Percentiles rank a stretch among this genome's conserved stretches.
phyloP scores from a whole-genome alignment of 2,797 vertebrate genomes.

The Phataginus tricuspis region DNA sequence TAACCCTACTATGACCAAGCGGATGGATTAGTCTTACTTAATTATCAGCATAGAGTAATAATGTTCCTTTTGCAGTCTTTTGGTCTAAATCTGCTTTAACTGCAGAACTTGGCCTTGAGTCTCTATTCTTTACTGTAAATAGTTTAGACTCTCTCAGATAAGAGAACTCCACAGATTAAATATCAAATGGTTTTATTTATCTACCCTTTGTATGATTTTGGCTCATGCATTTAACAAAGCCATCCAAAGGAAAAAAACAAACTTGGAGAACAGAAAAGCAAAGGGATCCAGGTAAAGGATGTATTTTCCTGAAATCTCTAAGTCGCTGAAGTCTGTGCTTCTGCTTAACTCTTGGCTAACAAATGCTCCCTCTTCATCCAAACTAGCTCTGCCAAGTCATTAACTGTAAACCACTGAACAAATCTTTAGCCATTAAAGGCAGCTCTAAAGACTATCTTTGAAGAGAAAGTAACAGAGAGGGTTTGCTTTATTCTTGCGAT shows the following conservation, averaged over 20 bases:
- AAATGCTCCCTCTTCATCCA: conserved; percentile 1
- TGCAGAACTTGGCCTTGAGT: neutral
- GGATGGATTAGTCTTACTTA: neutral
- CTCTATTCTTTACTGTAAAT: neutral
- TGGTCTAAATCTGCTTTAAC: neutral
- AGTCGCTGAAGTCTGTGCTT: conserved; percentile 46
- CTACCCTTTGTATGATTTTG: neutral
- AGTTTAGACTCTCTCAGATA: neutral
- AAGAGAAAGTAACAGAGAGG: conserved; percentile 31
- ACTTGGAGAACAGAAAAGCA: conserved; percentile 26
- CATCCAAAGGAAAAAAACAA: neutral
- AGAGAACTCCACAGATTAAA: conserved; percentile 18
- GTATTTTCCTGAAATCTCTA: conserved; percentile 47
- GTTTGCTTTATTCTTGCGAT: conserved; percentile 50
- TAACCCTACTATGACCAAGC: neutral
- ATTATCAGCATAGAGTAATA: neutral
- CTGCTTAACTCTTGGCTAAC: conserved; percentile 47
- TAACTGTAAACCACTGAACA: conserved; percentile 69
- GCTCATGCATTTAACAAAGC: neutral
- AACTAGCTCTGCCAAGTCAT: conserved; percentile 66
- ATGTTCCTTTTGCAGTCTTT: neutral
- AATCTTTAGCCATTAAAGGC: conserved; percentile 64
- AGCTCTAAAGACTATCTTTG: conserved; percentile 48
- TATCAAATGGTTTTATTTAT: conserved; percentile 34
- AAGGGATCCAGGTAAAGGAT: conserved; percentile 27